A percentile compares a stretch with the other conserved stretches of the same genome.
phyloP scores from a whole-genome alignment of 2,888 invertebrate species.

The Tridacna crocea region DNA sequence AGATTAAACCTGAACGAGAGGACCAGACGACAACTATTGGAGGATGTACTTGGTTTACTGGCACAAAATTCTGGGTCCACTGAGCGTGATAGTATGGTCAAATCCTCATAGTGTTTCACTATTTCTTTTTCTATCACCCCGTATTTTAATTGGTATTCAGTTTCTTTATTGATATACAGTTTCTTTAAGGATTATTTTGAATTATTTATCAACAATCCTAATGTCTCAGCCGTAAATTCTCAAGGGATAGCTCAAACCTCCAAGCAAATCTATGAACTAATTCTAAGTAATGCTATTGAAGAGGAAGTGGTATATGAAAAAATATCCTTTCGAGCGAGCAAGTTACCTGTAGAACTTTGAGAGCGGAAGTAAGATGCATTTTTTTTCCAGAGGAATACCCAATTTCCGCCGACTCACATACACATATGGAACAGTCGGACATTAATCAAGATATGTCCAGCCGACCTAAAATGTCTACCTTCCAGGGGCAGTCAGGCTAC shows the following conservation, averaged over 20 bases:
- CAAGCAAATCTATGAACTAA: background rate
- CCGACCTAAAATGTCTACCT: no score
- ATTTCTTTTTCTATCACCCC: background rate
- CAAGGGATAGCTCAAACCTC: background rate
- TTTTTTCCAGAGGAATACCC: no score
- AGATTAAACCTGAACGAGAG: background rate
- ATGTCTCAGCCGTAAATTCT: background rate
- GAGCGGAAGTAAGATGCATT: no score
- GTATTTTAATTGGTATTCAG: background rate
- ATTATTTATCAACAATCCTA: background rate
- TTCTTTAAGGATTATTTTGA: background rate
- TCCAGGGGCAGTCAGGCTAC: no score
- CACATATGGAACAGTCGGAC: no score
- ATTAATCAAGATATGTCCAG: no score
- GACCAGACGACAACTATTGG: background rate
- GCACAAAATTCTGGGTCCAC: background rate
- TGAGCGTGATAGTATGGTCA: background rate
- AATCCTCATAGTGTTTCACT: background rate
- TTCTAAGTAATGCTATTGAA: no score
- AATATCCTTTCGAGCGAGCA: no score
- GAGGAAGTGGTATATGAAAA: no score
- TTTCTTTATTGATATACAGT: background rate
- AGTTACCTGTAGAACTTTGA: no score
- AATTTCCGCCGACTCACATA: no score
- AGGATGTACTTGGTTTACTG: background rate